Conservation (phyloP, 2,888 invertebrate species). For the Cheilosia vulpina region DNA sequence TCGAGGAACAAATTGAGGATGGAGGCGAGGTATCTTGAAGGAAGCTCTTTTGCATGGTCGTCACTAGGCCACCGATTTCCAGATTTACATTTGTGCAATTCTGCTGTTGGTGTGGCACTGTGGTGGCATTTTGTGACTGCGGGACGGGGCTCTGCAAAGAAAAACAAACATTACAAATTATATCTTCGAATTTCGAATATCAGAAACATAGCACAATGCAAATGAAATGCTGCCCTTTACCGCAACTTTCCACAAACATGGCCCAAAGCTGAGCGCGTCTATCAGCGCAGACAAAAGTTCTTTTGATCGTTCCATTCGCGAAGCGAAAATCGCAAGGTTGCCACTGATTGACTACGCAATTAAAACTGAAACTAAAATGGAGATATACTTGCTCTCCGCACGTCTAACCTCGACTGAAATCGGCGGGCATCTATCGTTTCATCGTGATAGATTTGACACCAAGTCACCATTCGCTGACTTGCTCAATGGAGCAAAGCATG, state of each 20-base stretch:
- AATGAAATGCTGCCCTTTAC: conserved; percentile 28
- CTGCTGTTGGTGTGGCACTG: conserved; percentile 57
- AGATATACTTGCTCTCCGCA: neutral
- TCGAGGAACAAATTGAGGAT: conserved; percentile 81
- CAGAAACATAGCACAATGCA: neutral
- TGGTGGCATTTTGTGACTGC: conserved; percentile 56
- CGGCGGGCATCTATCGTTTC: conserved; percentile 36
- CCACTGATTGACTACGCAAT: neutral
- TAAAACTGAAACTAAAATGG: too few species aligned
- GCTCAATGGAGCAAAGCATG: conserved; percentile 49
- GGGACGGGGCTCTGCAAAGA: conserved; percentile 54
- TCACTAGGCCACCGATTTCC: conserved; percentile 83
- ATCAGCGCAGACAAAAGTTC: conserved; percentile 54
- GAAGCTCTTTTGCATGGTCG: conserved; percentile 82
- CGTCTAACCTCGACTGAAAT: conserved; percentile 35
- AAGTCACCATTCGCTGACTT: conserved; percentile 34
- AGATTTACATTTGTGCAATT: conserved; percentile 79
- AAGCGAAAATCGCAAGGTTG: neutral
- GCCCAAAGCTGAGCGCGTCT: conserved; percentile 58
- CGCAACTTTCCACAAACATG: conserved; percentile 57
- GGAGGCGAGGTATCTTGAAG: conserved; percentile 83
- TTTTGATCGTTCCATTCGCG: conserved; percentile 64
- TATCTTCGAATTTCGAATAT: neutral
- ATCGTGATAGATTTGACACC: conserved; percentile 33
- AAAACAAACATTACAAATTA: neutral